Evolutionary conservation across 2,113 vertebrate genomes (phyloP), one percentile per base, ranked within the genome.

Genomic region (Erythrolamprus reginae): DNA sequence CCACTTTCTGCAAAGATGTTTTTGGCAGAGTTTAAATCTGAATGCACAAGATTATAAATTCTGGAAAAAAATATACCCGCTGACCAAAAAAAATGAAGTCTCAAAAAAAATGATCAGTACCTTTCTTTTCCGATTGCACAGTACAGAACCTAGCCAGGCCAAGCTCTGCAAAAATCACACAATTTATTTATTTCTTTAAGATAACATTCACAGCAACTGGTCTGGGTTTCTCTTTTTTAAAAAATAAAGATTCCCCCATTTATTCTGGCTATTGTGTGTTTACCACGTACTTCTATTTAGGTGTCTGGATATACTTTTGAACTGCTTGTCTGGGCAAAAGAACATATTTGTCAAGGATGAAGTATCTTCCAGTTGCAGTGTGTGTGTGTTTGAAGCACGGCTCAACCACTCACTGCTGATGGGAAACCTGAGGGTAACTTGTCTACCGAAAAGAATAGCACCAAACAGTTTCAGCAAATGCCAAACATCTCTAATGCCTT

Each of bases 1-100:
- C 89, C 89, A 0, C 2, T 89, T 95, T 38, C 17, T 91, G 92
- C 15, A n/a, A 52, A 26, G 93, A 93, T 91, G 92, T 89, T 92
- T 56, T 92, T 88, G 93, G 56, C 95, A 95, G 95, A 94, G 93
- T 91, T 93, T 94, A 94, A 92, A 89, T 89, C 94, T n/a, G 61
- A 82, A 88, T 89, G 95, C 94, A 94, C 92, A 92, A 95, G 93
- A 91, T 92, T 88, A 94, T 94, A 91, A 94, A 93, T 84, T 92
- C 7, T 2, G 86, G 92, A 89, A 88, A 77, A 77, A 82, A 77
- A 50, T 90, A 92, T 84, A 94, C 91, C 95, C 56, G 90, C 93
- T 90, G 92, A 91, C 47, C 94, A 94, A 94, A 93, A 70, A 70
- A 70, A 33, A 94, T 91, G 93, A 93, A 91, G 2, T 52, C 92